Base-by-base conservation (phyloP, 1,140 invertebrate species). In the Zaprionus vittiger region DNA sequence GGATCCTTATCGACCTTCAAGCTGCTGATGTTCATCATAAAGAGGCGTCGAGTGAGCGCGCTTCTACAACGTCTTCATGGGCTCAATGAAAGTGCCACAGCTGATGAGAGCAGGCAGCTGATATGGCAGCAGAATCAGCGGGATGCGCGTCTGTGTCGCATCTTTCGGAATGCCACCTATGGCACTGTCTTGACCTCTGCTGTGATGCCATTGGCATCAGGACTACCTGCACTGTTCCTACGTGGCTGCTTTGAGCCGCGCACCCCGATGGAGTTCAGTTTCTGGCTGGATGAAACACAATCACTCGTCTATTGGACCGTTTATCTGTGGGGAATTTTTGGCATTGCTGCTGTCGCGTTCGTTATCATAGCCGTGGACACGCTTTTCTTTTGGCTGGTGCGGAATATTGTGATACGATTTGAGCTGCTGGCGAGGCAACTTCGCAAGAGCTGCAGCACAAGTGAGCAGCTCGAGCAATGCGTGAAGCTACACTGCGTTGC, bases 191-290 rank as follows among this genome's bases (percentile, higher is more conserved):
- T 68, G 5, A 64, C 49, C 37, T 82, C 80, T 0, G 63, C 41
- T 12, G 15, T 79, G 15, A 61, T 34, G 17, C 80, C 80, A 12
- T 26, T 82, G 28, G 31, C 55, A 12, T 4, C 64, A 9, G 80
- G 57, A 0, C 34, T 82, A 9, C 1, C 63, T n/a, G 7, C 41
- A 4, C 57, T 68, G 12, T 4, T 73, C 4, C 47, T 22, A 24
- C 9, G 20, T 1, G 71, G 57, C 2, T 11, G 6, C 14, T 82
- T 82, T 9, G 31, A 34, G 0, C 70, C 76, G 0, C 73, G 71
- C n/a, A 79, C 80, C 6, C 80, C 80, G 15, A 52, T 83, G 76
- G 80, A 83, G 17, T 83, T 83, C 41, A 72, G 75, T 15, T 83
- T 83, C 20, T 82, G 80, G 80, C 57, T 82, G 5, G 80, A 82